Percentiles rank a stretch among this genome's conserved stretches.
Conservation (phyloP, 2,797 vertebrate genomes). For the Pterois miles region DNA sequence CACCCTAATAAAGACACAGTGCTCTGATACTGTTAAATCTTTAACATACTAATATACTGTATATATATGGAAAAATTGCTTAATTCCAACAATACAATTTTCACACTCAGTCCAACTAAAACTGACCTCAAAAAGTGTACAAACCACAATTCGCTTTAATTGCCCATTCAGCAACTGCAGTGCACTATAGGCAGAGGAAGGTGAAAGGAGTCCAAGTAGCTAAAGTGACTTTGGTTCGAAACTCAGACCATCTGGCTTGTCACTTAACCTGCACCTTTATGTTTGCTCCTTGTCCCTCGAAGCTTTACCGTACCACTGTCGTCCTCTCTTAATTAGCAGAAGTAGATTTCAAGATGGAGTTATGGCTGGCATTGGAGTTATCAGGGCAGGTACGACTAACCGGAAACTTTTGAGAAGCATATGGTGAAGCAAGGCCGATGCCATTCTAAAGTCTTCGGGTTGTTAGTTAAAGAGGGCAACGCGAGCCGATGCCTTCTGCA, state of each 20-base stretch:
- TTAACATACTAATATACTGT: not conserved
- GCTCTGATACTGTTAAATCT: not conserved
- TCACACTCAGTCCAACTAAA: not conserved
- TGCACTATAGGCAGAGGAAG: constrained; percentile 37
- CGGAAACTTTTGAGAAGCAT: constrained; percentile 44
- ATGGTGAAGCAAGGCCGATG: constrained; percentile 44
- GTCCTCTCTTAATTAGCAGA: constrained; percentile 45
- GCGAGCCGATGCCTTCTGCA: not conserved
- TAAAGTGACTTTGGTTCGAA: constrained; percentile 75
- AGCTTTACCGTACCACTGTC: constrained; percentile 38
- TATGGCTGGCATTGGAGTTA: not conserved
- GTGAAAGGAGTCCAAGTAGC: constrained; percentile 43
- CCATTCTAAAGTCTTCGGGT: constrained; percentile 26
- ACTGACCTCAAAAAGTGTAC: not conserved
- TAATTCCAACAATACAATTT: not conserved
- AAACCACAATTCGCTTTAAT: not conserved
- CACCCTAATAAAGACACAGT: not conserved
- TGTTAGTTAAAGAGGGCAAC: constrained; percentile 37
- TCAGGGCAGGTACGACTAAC: constrained; percentile 7
- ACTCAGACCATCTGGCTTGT: constrained; percentile 76
- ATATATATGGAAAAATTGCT: not conserved
- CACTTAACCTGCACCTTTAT: constrained; percentile 73
- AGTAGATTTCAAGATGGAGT: constrained; percentile 42
- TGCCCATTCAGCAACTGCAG: constrained; percentile 38
- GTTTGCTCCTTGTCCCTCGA: constrained; percentile 56